Evolutionary conservation across 2,888 invertebrate genomes (phyloP), one percentile per base, ranked within the genome.

Genomic region (Melitaea athalia): DNA sequence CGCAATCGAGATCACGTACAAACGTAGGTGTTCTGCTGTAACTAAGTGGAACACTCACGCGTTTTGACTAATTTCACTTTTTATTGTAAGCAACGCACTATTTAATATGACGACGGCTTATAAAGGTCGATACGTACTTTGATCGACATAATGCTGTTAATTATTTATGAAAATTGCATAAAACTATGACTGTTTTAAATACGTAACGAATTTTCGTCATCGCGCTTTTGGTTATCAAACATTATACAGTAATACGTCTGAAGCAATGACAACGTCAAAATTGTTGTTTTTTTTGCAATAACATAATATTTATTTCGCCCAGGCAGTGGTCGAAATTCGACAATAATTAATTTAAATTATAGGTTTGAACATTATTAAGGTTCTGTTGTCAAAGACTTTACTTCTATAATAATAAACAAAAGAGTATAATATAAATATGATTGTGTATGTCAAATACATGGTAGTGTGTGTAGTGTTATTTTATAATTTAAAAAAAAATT

Each of bases 1-100:
- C 75, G 75, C 75, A 82, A 87, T 84, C 78, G 79, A 89, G 87
- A 87, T 87, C 84, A 85, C 82, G 70, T 73, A 76, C 68, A 59
- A 59, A 15, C 45, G 79, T 81, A 81, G 78, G 78, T 77, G 81
- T 79, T 79, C 47, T 75, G 71, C 47, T 75, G 71, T 70, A 70
- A 74, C 55, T 60, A 72, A 83, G 77, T 87, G 74, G 85, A 79
- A 80, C 85, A 83, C 80, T 76, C 85, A 84, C 81, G 85, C 75
- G 81, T 83, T 86, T 87, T 87, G 79, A 75, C 84, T 82, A 81
- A 83, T 86, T 85, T 84, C 78, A 81, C 72, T 81, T 83, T 77
- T 79, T 84, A 81, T 75, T 76, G 74, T 71, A 52, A 63, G 68
- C 55, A 59, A 17, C 67, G 76, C 77, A 74, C 42, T 71, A 71